phyloP scores from a whole-genome alignment of 2,888 invertebrate genomes.

The Priocnemis perturbator region DNA sequence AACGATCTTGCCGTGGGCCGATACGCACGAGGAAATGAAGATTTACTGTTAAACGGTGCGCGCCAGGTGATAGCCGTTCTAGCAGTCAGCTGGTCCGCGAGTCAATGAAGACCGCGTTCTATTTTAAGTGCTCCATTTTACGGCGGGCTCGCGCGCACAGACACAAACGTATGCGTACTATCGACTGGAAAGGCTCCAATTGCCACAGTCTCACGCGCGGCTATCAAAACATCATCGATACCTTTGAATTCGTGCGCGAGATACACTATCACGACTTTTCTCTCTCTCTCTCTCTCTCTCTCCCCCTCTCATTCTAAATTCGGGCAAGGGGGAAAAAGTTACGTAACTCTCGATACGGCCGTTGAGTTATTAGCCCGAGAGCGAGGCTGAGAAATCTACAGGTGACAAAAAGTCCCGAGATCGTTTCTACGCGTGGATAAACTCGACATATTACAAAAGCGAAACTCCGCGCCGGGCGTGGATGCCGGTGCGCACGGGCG shows the following conservation, averaged over 20 bases:
- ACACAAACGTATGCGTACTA: no score
- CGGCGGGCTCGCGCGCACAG: constrained; percentile 23
- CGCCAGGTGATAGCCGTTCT: constrained; percentile 54
- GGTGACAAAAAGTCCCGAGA: constrained; percentile 3
- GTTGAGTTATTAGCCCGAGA: constrained; percentile 16
- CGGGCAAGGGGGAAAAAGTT: constrained; percentile 25
- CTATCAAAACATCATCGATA: no score
- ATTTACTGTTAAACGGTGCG: no score
- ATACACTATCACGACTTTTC: no score
- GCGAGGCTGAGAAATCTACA: constrained; percentile 36
- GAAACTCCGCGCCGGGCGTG: background rate
- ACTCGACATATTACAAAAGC: constrained; percentile 19
- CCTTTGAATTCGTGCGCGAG: no score
- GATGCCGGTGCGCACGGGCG: background rate
- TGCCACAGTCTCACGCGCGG: no score
- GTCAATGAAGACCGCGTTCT: constrained; percentile 32
- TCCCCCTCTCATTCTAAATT: no score
- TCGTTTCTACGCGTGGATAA: background rate
- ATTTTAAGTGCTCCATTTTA: constrained; percentile 42
- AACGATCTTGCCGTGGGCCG: no score
- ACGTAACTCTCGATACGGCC: constrained; percentile 19
- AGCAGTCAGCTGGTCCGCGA: constrained; percentile 35
- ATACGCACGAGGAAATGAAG: no score
- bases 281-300: no score
- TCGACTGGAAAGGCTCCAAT: no score